phyloP scores from a whole-genome alignment of 2,797 vertebrate genomes.

The Sciurus vulgaris region DNA sequence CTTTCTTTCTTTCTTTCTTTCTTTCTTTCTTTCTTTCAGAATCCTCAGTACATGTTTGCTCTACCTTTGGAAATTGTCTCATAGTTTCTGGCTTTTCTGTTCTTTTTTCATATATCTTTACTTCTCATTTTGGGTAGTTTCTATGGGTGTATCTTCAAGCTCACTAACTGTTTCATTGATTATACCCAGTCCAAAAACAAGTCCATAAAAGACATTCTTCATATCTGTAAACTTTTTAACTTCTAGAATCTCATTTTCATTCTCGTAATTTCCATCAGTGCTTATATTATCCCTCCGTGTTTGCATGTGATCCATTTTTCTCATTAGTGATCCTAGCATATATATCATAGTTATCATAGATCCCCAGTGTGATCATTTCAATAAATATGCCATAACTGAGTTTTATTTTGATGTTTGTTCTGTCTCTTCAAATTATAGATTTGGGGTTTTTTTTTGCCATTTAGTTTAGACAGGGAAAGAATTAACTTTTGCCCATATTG shows the following conservation, averaged over 20 bases:
- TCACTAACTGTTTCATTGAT: not conserved
- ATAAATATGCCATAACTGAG: not conserved
- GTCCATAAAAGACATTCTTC: not conserved
- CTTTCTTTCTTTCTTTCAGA: not conserved
- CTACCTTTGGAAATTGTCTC: not conserved
- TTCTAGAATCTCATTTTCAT: constrained; percentile 7
- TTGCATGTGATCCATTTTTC: not conserved
- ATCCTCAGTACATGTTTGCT: not conserved
- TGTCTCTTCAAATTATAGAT: not conserved
- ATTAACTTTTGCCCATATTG: not conserved
- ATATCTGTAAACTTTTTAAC: constrained; percentile 40
- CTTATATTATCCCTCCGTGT: not conserved
- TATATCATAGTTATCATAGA: constrained; percentile 42
- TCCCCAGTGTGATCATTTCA: not conserved
- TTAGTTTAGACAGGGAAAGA: not conserved
- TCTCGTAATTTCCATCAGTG: not conserved
- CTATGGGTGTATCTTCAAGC: not conserved
- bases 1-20: not conserved
- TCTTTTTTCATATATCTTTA: not conserved
- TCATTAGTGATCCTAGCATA: not conserved
- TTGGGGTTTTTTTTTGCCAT: not conserved
- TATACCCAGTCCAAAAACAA: not conserved
- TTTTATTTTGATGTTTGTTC: not conserved
- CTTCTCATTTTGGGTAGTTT: not conserved
- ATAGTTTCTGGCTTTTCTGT: not conserved